Conservation (phyloP, 1,140 invertebrate species). For the Pantala flavescens region DNA sequence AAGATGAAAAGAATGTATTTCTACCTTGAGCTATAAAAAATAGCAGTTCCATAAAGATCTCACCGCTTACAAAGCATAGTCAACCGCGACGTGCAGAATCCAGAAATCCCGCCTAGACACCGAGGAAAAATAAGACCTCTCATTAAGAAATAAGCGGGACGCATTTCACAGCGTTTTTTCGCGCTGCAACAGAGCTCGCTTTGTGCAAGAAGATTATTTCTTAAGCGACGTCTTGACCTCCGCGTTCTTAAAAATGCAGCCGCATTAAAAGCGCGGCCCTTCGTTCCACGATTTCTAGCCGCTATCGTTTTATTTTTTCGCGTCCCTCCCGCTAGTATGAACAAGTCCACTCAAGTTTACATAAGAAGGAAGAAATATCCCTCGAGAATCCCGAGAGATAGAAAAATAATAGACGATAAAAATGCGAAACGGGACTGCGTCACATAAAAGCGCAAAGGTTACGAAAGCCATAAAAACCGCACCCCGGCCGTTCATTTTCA, state of each 20-base stretch:
- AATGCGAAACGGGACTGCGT: constrained; percentile 3
- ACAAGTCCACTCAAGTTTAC: not conserved
- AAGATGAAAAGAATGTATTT: too few species aligned
- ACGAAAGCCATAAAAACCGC: not conserved
- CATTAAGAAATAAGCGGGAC: too few species aligned
- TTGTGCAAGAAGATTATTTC: not conserved
- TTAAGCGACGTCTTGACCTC: not conserved
- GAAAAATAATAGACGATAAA: not conserved
- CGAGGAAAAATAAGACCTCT: too few species aligned
- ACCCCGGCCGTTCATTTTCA: not conserved
- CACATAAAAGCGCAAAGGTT: not conserved
- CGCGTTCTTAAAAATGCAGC: not conserved
- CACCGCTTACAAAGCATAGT: too few species aligned
- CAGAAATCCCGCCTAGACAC: too few species aligned
- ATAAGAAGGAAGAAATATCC: not conserved
- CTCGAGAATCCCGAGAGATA: not conserved
- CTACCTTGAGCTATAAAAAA: too few species aligned
- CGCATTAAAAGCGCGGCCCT: not conserved
- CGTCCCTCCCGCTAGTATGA: not conserved
- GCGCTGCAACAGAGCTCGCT: too few species aligned
- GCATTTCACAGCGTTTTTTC: too few species aligned
- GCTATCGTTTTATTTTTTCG: not conserved
- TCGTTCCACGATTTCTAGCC: not conserved
- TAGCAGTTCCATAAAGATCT: too few species aligned
- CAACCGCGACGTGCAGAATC: too few species aligned